phyloP scores from a whole-genome alignment of 2,113 vertebrate species.

The Colistium nudipinnis region DNA sequence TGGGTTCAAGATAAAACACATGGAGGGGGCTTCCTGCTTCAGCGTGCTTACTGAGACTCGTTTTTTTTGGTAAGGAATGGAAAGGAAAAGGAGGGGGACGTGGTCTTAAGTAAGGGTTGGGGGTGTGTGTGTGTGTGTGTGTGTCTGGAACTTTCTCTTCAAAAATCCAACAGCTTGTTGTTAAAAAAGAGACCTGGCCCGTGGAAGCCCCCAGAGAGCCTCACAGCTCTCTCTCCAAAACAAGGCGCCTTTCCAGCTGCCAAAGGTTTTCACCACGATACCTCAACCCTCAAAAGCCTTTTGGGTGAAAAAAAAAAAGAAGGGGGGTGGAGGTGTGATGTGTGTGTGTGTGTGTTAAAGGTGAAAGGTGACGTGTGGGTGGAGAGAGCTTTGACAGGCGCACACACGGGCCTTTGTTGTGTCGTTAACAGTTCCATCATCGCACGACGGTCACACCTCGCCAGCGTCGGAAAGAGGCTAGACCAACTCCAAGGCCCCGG shows the following conservation, averaged over 20 bases:
- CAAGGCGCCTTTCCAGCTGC: slow-evolving; percentile 57
- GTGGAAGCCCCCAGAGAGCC: slow-evolving; percentile 42
- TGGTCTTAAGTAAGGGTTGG: slow-evolving; percentile 31
- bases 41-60: slow-evolving; percentile 32
- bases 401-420: slow-evolving; percentile 68
- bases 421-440: slow-evolving; percentile 52
- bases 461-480: slow-evolving; percentile 22
- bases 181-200: slow-evolving; percentile 64
- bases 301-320: slow-evolving; percentile 11
- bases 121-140: slow-evolving; percentile 30
- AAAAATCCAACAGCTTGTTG: slow-evolving; percentile 72
- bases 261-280: slow-evolving; percentile 41
- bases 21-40: slow-evolving; percentile 46
- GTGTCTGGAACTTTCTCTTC: slow-evolving; percentile 69
- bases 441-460: slow-evolving; percentile 45
- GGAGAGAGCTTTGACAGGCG: slow-evolving; percentile 64
- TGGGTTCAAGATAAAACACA: too few relatives aligned
- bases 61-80: slow-evolving; percentile 37
- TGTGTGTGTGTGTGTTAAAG: slow-evolving; percentile 1
- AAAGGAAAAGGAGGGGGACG: slow-evolving; percentile 8
- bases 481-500: background rate
- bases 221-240: slow-evolving; percentile 40
- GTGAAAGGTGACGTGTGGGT: slow-evolving; percentile 64
- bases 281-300: slow-evolving; percentile 32
- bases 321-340: slow-evolving; percentile 47